phyloP scores from a whole-genome alignment of 2,797 vertebrate genomes.

The Thunnus albacares region DNA sequence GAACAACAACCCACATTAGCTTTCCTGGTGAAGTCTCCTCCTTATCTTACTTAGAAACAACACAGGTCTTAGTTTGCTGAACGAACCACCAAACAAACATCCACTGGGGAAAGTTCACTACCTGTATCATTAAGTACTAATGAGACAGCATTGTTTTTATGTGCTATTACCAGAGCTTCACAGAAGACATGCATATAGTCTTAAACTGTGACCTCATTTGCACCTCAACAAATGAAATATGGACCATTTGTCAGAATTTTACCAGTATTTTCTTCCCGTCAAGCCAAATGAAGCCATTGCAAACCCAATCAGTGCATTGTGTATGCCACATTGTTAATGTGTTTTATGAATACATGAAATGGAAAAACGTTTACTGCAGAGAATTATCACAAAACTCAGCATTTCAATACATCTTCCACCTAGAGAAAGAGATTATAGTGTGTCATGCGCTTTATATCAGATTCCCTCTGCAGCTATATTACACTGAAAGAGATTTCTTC shows the following conservation, averaged over 20 bases:
- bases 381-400: constrained; percentile 14
- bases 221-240: constrained; percentile 12
- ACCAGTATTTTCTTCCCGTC: constrained; percentile 1
- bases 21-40: too few relatives aligned
- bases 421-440: constrained; percentile 21
- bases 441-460: constrained; percentile 26
- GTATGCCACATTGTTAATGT: constrained; percentile 22
- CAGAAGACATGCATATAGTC: background rate
- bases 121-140: too few relatives aligned
- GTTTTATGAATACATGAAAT: constrained; percentile 38
- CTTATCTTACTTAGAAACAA: too few relatives aligned
- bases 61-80: too few relatives aligned
- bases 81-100: background rate
- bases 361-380: constrained; percentile 14
- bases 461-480: constrained; percentile 30
- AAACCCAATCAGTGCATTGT: background rate
- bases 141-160: background rate
- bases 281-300: background rate
- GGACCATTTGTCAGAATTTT: constrained; percentile 8
- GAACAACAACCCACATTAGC: too few relatives aligned
- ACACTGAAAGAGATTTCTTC: constrained; percentile 33
- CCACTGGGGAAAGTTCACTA: background rate
- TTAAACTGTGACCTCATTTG: background rate
- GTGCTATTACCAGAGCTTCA: background rate
- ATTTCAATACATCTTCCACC: constrained; percentile 24